Conservation (phyloP, 1,140 invertebrate species). For the Nilaparvata lugens region DNA sequence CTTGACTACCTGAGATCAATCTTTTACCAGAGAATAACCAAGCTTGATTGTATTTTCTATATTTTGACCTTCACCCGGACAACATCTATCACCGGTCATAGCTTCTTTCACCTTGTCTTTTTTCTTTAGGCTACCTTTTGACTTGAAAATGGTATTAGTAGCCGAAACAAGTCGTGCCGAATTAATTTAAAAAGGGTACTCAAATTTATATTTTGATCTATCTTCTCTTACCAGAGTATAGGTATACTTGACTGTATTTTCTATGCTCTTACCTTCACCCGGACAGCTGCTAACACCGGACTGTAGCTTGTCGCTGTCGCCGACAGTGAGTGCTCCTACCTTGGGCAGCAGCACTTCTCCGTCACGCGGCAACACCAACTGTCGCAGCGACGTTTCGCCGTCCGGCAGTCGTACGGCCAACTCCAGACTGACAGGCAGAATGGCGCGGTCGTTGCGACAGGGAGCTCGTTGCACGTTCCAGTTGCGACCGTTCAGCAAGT, state of each 20-base stretch:
- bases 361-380: conserved; percentile 14
- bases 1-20: no score
- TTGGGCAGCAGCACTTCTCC: conserved; percentile 15
- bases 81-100: no score
- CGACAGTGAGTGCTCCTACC: neutral
- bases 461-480: conserved; percentile 16
- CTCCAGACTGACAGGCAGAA: conserved; percentile 4
- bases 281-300: neutral
- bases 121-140: no score
- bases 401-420: conserved; percentile 11
- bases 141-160: no score
- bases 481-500: conserved; percentile 17
- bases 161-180: neutral
- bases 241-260: neutral
- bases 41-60: no score
- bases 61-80: no score
- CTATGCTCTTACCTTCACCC: neutral
- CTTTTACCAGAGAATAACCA: no score
- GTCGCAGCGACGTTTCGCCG: conserved; percentile 6
- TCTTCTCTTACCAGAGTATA: neutral
- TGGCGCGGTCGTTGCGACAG: conserved; percentile 10
- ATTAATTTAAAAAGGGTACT: neutral
- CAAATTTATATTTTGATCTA: neutral
- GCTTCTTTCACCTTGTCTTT: no score
- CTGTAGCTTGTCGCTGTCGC: neutral